Percentiles rank a stretch among this genome's conserved stretches.
These are phyloP conservation scores for Drosophila repletoides DNA, from an alignment of 1,140 invertebrate species.

Conservation along the genomic window DNA sequence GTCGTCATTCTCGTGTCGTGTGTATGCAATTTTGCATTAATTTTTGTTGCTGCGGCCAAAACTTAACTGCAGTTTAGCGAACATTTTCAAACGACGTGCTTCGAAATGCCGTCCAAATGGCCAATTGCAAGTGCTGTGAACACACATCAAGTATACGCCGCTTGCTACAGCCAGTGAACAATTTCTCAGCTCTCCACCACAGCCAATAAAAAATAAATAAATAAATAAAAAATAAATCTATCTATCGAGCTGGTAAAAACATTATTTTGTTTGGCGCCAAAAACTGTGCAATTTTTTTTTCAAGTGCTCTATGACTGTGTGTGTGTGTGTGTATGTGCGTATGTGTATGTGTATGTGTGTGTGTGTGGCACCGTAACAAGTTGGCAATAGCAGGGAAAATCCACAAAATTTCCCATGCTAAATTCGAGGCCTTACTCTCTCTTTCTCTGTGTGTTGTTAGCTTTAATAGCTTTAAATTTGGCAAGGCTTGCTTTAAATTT, in stretches of 20 bases:
- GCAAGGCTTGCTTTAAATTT: no score
- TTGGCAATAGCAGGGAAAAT: slow-evolving; percentile 31
- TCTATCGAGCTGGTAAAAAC: slow-evolving; percentile 14
- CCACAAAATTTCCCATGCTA: slow-evolving; percentile 15
- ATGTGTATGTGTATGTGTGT: slow-evolving; percentile 21
- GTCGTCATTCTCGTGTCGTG: slow-evolving; percentile 59
- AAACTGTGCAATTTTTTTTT: slow-evolving; percentile 33
- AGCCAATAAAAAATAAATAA: no score
- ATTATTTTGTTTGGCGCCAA: slow-evolving; percentile 68
- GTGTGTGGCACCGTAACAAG: slow-evolving; percentile 52
- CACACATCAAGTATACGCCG: slow-evolving; percentile 47
- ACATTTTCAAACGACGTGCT: slow-evolving; percentile 51
- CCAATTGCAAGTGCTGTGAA: slow-evolving; percentile 36
- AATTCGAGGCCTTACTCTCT: background rate
- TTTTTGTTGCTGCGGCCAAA: slow-evolving; percentile 65
- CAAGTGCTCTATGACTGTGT: slow-evolving; percentile 2
- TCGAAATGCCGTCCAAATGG: slow-evolving; percentile 46
- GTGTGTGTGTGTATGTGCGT: slow-evolving; percentile 12
- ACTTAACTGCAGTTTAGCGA: slow-evolving; percentile 69
- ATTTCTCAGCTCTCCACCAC: slow-evolving; percentile 6
- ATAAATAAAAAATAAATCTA: no score
- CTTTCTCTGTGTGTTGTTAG: background rate
- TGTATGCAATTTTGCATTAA: slow-evolving; percentile 78
- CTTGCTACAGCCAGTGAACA: slow-evolving; percentile 4
- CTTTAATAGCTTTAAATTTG: no score